A percentile compares a stretch with the other conserved stretches of the same genome.
phyloP scores from a whole-genome alignment of 2,888 invertebrate species.

The Capitulum mitella region DNA sequence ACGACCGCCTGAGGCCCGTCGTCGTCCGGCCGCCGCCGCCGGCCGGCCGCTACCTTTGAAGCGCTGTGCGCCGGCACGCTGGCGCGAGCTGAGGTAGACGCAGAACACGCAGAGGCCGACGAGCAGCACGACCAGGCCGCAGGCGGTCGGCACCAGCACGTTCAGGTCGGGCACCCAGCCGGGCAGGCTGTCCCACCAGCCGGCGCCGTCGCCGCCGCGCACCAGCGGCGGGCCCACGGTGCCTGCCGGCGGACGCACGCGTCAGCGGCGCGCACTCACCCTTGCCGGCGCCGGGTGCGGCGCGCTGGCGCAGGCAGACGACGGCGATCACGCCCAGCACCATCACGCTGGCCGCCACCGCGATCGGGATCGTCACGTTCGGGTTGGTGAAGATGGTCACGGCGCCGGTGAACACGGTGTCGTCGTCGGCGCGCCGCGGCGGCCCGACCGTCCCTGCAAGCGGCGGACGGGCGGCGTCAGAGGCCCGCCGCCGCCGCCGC shows the following conservation, averaged over 20 bases:
- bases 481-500: neutral
- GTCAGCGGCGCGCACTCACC: constrained; percentile 24
- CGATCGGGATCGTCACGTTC: constrained; percentile 87
- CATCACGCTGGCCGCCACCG: constrained; percentile 83
- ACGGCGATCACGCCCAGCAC: constrained; percentile 88
- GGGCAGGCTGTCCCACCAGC: constrained; percentile 42
- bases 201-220: constrained; percentile 33
- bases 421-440: constrained; percentile 55
- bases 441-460: constrained; percentile 1
- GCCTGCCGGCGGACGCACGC: constrained; percentile 50
- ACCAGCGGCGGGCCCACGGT: constrained; percentile 61
- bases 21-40: neutral
- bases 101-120: constrained; percentile 86
- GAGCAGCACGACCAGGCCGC: constrained; percentile 80
- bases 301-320: constrained; percentile 76
- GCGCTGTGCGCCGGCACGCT: constrained; percentile 44
- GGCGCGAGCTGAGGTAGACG: constrained; percentile 72
- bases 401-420: constrained; percentile 43
- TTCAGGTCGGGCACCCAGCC: constrained; percentile 78
- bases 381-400: constrained; percentile 81
- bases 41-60: constrained; percentile 19
- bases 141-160: constrained; percentile 80
- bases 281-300: constrained; percentile 75
- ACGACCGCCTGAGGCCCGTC: neutral
- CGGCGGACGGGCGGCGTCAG: neutral